Evolutionary conservation across 2,113 vertebrate genomes (phyloP).

Genomic region (Anguilla rostrata): DNA sequence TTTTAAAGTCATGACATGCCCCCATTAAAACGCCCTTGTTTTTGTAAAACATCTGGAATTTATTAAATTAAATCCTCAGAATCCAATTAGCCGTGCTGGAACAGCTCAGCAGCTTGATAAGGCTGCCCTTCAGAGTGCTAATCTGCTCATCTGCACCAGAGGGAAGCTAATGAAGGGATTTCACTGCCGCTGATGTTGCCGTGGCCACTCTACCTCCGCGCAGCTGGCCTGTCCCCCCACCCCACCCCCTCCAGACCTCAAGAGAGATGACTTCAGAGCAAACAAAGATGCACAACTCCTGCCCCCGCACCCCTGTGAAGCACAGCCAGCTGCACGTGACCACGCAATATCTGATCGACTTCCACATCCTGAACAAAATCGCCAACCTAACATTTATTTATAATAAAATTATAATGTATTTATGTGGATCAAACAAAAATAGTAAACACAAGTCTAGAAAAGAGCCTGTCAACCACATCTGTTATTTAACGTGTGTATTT

Average conservation of each 20-base stretch:
- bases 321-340: neutral
- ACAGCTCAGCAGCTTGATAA: neutral
- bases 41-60: neutral
- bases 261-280: neutral
- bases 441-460: too few relatives aligned
- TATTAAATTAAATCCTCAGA: neutral
- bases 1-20: too few relatives aligned
- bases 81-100: slow-evolving; percentile 2
- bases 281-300: neutral
- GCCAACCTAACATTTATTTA: too few relatives aligned
- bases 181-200: neutral
- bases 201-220: neutral
- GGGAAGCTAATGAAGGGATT: neutral
- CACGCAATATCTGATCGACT: too few relatives aligned
- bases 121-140: neutral
- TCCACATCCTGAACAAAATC: too few relatives aligned
- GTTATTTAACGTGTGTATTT: too few relatives aligned
- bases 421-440: too few relatives aligned
- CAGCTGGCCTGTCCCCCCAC: neutral
- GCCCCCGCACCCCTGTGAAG: neutral
- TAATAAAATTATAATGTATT: too few relatives aligned
- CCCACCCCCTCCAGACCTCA: neutral
- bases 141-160: neutral
- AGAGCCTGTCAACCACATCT: too few relatives aligned
- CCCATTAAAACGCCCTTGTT: too few relatives aligned